These are phyloP conservation scores for Lepus americanus DNA, from an alignment of 2,113 vertebrate genomes.

Conservation along the genomic window DNA sequence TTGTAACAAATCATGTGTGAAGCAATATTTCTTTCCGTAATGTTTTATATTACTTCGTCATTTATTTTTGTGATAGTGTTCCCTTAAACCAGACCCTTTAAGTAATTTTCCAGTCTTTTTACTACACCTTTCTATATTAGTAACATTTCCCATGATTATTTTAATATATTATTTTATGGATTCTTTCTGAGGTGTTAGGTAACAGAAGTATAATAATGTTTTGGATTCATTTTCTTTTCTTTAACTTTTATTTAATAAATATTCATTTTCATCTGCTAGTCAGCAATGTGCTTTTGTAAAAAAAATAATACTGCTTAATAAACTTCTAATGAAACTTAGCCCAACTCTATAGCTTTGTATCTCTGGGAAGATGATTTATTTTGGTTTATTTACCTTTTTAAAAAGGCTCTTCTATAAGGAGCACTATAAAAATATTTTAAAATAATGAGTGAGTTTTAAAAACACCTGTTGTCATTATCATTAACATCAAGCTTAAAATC, in stretches of 20 bases:
- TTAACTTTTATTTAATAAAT: too few species aligned
- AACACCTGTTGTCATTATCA: conserved; percentile 33
- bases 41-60: not conserved
- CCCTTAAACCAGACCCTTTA: not conserved
- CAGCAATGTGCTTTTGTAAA: not conserved
- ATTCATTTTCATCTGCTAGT: not conserved
- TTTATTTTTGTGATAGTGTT: not conserved
- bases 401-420: not conserved
- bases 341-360: not conserved
- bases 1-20: not conserved
- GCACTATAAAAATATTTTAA: conserved; percentile 14
- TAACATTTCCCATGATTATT: not conserved
- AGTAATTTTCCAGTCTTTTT: not conserved
- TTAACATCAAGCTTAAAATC: not conserved
- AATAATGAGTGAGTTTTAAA: not conserved
- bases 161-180: not conserved
- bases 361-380: not conserved
- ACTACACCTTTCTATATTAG: not conserved
- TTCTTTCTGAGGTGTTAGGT: not conserved
- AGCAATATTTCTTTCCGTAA: not conserved
- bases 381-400: not conserved
- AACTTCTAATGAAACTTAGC: conserved; percentile 7
- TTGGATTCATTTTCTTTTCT: not conserved
- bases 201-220: not conserved
- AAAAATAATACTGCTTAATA: conserved; percentile 20